These are phyloP conservation scores for Pachliopta kotzebuea DNA, from an alignment of 2,888 invertebrate genomes.

Conservation along the genomic window DNA sequence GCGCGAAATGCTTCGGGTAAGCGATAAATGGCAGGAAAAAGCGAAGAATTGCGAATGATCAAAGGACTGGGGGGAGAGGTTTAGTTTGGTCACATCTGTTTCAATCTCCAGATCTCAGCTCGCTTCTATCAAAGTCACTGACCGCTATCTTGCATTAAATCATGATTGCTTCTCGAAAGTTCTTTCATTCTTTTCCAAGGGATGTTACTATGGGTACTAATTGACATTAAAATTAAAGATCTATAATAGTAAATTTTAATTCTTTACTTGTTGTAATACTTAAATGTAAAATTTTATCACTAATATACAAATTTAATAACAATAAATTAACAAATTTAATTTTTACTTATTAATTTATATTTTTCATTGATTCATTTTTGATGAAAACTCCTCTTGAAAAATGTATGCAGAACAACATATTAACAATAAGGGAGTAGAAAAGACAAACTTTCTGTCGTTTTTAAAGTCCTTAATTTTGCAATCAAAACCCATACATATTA, in stretches of 20 bases:
- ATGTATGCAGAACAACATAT: too few species aligned
- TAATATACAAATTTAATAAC: too few species aligned
- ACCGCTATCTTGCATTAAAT: conserved; percentile 25
- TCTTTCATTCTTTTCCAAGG: conserved; percentile 1
- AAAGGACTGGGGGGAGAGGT: conserved; percentile 31
- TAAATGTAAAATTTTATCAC: too few species aligned
- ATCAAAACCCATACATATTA: neutral
- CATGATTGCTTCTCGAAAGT: conserved; percentile 23
- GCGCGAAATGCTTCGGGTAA: conserved; percentile 50
- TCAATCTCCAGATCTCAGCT: conserved; percentile 20
- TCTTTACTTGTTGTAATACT: neutral
- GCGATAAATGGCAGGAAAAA: conserved; percentile 57
- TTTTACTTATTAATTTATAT: too few species aligned
- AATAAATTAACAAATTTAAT: too few species aligned
- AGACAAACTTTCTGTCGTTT: too few species aligned
- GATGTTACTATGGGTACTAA: conserved; percentile 12
- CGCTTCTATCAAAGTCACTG: conserved; percentile 24
- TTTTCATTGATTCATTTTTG: too few species aligned
- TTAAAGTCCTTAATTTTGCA: neutral
- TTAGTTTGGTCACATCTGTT: conserved; percentile 25
- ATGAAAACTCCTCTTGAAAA: too few species aligned
- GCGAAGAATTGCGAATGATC: conserved; percentile 39
- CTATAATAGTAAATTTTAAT: conserved; percentile 6
- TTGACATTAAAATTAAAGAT: neutral
- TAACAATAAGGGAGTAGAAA: too few species aligned